Evolutionary conservation across 2,797 vertebrate genomes (phyloP).

Genomic region (Rhinoraja longicauda): DNA sequence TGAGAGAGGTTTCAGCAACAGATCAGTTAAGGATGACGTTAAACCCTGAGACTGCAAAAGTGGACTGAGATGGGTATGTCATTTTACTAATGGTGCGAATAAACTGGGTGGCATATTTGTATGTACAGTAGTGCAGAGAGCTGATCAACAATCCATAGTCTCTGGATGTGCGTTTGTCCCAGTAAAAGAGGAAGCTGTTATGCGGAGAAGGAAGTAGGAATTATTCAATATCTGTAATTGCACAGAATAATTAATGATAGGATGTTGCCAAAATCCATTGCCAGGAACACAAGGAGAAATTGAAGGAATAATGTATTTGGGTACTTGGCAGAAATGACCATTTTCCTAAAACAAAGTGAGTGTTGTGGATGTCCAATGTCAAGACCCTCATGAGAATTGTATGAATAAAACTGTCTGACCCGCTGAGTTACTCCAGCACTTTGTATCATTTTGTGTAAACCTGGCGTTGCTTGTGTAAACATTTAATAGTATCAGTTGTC

Average conservation of each 20-base stretch:
- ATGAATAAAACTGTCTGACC: no score
- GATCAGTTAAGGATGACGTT: no score
- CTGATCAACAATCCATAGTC: neutral
- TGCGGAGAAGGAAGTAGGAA: neutral
- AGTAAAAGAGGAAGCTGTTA: neutral
- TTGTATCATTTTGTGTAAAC: no score
- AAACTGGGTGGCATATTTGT: no score
- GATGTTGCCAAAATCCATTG: neutral
- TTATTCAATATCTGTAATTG: neutral
- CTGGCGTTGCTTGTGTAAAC: no score
- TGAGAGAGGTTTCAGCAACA: no score
- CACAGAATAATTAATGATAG: neutral
- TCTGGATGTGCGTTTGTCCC: neutral
- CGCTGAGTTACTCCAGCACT: no score
- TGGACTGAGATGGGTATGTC: no score
- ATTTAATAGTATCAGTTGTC: neutral
- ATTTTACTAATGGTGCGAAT: no score
- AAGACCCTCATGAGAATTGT: no score
- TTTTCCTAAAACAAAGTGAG: neutral
- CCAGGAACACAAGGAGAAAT: neutral
- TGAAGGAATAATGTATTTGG: neutral
- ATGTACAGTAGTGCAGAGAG: neutral
- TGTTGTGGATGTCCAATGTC: no score
- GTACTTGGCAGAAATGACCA: neutral
- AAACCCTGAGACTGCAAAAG: no score